phyloP scores from a whole-genome alignment of 2,888 invertebrate species.

The Dynastes hyllus region DNA sequence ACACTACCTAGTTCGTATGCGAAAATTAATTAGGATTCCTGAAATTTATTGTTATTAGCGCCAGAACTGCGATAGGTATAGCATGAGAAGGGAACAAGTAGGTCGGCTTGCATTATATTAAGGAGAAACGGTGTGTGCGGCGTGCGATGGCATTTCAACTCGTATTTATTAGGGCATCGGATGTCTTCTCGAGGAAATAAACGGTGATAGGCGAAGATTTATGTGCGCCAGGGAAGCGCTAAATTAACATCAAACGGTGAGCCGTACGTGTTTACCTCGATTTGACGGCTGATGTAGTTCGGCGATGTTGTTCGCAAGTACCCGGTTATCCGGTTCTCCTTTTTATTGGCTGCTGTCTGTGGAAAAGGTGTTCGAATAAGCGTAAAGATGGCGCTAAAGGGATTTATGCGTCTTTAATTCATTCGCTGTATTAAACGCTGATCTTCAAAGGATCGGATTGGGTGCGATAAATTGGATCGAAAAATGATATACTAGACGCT shows the following conservation, averaged over 20 bases:
- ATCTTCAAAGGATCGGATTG: too few species aligned
- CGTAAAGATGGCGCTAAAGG: too few species aligned
- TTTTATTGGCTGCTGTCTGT: neutral
- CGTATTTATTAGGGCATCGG: constrained; percentile 36
- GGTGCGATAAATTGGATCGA: too few species aligned
- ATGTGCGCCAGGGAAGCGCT: constrained; percentile 16
- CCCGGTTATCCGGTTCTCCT: neutral
- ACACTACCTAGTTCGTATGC: neutral
- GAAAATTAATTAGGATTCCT: constrained; percentile 34
- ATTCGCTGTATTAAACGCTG: too few species aligned
- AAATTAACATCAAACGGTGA: constrained; percentile 33
- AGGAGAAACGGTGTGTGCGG: constrained; percentile 1
- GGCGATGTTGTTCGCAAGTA: neutral
- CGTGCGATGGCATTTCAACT: constrained; percentile 24
- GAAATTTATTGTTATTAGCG: constrained; percentile 42
- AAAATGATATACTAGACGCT: too few species aligned
- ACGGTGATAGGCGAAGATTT: constrained; percentile 42
- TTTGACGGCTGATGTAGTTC: constrained; percentile 22
- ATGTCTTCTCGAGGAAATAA: constrained; percentile 22
- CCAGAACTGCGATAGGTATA: neutral
- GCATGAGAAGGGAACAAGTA: neutral
- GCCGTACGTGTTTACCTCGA: constrained; percentile 25
- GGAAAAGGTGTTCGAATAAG: too few species aligned
- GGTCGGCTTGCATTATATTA: constrained; percentile 18
- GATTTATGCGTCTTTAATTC: too few species aligned